Percentiles rank a stretch among this genome's conserved stretches.
phyloP scores from a whole-genome alignment of 23 tunicate species.

The Ciona savignyi region DNA sequence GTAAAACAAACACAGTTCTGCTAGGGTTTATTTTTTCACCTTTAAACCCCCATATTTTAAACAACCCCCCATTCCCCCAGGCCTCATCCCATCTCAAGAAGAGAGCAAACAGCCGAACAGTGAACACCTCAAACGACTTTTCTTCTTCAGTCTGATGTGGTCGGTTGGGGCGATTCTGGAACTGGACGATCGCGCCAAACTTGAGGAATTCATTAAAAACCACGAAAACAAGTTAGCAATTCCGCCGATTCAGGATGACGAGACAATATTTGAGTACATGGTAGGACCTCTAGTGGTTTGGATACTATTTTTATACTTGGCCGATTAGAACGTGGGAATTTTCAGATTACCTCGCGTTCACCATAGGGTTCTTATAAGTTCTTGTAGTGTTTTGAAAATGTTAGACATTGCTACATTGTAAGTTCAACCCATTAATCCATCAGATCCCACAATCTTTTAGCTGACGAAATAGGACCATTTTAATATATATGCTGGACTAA shows the following conservation, averaged over 20 bases:
- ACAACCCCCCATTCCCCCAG: no score
- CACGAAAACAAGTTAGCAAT: slow-evolving; percentile 35
- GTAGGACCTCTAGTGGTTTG: slow-evolving; percentile 32
- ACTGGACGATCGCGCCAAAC: slow-evolving; percentile 94
- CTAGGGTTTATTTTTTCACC: no score
- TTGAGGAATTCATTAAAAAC: slow-evolving; percentile 71
- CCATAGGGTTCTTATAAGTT: neutral
- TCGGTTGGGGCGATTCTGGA: slow-evolving; percentile 90
- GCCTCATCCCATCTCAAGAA: slow-evolving; percentile 79
- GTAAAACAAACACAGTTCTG: no score
- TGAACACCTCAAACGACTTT: slow-evolving; percentile 54
- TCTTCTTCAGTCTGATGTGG: slow-evolving; percentile 98
- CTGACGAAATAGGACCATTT: no score
- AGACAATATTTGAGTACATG: slow-evolving; percentile 97
- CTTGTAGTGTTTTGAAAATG: no score
- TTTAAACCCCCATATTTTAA: no score
- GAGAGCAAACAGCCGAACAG: slow-evolving; percentile 53
- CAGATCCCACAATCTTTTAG: no score
- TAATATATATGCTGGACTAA: no score
- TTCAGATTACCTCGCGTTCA: no score
- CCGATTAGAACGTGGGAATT: neutral
- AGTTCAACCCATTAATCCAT: no score
- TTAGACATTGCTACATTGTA: no score
- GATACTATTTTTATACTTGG: neutral
- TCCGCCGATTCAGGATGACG: slow-evolving; percentile 81